Evolutionary conservation across 1,140 invertebrate species (phyloP).

Genomic region (Aethina tumida): DNA sequence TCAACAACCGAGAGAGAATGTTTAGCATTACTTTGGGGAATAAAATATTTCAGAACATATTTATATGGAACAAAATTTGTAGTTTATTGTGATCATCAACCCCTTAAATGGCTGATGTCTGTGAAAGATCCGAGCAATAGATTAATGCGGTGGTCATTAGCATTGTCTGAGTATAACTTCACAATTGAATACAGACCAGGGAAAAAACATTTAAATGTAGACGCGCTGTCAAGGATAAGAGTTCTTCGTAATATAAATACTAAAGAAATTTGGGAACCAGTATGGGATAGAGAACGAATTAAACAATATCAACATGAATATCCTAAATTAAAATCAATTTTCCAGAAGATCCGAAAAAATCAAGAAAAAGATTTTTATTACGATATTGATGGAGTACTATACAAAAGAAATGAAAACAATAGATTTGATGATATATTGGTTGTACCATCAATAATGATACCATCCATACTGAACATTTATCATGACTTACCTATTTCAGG

Average conservation of each 20-base stretch:
- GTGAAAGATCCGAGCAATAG: slow-evolving; percentile 34
- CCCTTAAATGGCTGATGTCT: slow-evolving; percentile 36
- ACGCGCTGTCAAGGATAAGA: slow-evolving; percentile 19
- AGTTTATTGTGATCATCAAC: slow-evolving; percentile 39
- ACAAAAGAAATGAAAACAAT: slow-evolving; percentile 2
- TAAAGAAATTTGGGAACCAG: slow-evolving; percentile 1
- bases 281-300: slow-evolving; percentile 2
- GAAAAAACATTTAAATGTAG: slow-evolving; percentile 16
- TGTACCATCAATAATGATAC: slow-evolving; percentile 1
- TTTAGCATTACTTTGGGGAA: slow-evolving; percentile 35
- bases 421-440: slow-evolving; percentile 8
- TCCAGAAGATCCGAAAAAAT: not conserved
- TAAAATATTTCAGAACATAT: slow-evolving; percentile 36
- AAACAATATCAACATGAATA: not conserved
- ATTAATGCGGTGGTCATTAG: slow-evolving; percentile 39
- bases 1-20: slow-evolving; percentile 37
- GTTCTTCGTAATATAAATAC: too few species aligned
- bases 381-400: slow-evolving; percentile 7
- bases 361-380: slow-evolving; percentile 2
- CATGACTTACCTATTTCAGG: slow-evolving; percentile 15
- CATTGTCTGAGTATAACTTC: too few species aligned
- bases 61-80: slow-evolving; percentile 35
- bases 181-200: too few species aligned
- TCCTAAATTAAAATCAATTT: not conserved
- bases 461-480: slow-evolving; percentile 2